Conservation (phyloP, 2,113 vertebrate species). For the Pelecanoides urinatrix region DNA sequence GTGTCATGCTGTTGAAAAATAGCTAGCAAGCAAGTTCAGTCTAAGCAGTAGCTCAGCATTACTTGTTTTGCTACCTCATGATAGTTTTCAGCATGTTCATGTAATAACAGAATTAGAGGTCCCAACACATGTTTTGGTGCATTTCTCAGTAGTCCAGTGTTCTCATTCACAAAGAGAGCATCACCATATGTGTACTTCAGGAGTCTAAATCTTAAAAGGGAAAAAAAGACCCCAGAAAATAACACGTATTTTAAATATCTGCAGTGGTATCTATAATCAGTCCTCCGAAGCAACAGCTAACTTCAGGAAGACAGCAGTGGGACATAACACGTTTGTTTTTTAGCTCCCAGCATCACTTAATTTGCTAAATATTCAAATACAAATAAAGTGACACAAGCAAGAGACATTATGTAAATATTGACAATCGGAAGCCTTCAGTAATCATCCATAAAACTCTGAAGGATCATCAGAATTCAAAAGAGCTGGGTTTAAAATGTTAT, state of each 20-base stretch:
- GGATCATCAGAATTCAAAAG: background rate
- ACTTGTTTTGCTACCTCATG: background rate
- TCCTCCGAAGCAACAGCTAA: background rate
- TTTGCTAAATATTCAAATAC: background rate
- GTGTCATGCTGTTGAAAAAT: background rate
- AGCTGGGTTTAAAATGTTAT: background rate
- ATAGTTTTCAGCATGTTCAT: background rate
- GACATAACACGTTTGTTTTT: background rate
- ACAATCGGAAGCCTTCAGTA: rapidly evolving
- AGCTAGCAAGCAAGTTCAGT: background rate
- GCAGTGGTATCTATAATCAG: background rate
- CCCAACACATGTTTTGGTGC: background rate
- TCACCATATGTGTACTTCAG: background rate
- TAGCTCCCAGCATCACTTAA: background rate
- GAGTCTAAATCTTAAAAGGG: background rate
- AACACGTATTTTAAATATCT: background rate
- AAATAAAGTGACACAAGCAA: background rate
- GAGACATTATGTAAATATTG: background rate
- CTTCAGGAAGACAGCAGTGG: background rate
- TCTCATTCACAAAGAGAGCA: background rate
- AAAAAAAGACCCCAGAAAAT: background rate
- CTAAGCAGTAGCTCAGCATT: background rate
- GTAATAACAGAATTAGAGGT: background rate
- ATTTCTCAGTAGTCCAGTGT: background rate
- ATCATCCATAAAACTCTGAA: background rate